Evolutionary conservation across 2,113 vertebrate genomes (phyloP).

Genomic region (Mormyrus iriodes): DNA sequence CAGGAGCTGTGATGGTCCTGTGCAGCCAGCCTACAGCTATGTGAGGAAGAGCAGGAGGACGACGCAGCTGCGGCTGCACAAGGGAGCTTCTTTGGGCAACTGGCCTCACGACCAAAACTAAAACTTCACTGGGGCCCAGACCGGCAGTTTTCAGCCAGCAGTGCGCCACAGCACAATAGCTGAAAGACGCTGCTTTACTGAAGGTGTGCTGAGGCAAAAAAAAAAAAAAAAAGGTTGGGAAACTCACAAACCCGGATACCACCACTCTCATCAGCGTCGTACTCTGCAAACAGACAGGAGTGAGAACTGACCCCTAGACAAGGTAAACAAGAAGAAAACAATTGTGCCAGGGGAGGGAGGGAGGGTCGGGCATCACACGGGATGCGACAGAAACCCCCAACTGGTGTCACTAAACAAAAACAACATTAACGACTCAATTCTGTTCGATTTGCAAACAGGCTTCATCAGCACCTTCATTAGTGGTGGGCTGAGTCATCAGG

Average conservation of each 20-base stretch:
- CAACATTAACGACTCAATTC: slow-evolving; percentile 29
- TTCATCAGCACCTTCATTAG: slow-evolving; percentile 38
- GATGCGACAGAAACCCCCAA: slow-evolving; percentile 24
- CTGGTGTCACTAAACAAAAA: slow-evolving; percentile 36
- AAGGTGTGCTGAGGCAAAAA: not conserved
- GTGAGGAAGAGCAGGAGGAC: not conserved
- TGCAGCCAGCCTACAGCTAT: not conserved
- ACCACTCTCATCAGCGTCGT: no score
- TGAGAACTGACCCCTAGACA: not conserved
- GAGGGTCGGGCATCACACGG: not conserved
- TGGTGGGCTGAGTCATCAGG: slow-evolving; percentile 25
- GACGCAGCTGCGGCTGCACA: not conserved
- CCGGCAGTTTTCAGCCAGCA: not conserved
- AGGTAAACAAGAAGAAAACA: slow-evolving; percentile 7
- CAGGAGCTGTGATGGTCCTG: not conserved
- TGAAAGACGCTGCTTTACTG: not conserved
- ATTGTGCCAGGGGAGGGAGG: not conserved
- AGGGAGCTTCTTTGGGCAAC: not conserved
- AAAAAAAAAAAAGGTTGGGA: not conserved
- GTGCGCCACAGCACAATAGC: not conserved
- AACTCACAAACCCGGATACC: not conserved
- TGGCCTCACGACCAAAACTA: not conserved
- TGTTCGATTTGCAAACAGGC: slow-evolving; percentile 28
- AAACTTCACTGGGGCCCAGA: not conserved
- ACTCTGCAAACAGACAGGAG: not conserved